Conservation (phyloP, 2,113 vertebrate genomes). For the Festucalex cinctus region DNA sequence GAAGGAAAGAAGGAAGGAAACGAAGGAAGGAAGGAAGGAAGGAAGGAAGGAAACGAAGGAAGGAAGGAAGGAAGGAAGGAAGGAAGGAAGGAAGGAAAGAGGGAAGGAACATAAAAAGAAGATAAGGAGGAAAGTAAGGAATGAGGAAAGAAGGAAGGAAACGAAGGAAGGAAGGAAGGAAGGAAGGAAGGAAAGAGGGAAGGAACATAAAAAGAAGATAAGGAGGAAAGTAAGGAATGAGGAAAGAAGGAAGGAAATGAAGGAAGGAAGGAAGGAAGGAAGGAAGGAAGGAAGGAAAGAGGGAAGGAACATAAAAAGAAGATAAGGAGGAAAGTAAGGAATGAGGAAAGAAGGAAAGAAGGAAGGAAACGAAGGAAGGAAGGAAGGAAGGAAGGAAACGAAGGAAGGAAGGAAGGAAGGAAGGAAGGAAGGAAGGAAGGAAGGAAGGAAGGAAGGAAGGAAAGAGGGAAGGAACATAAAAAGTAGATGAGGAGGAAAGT, state of each 20-base stretch:
- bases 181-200: background rate
- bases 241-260: background rate
- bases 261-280: background rate
- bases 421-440: background rate
- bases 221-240: background rate
- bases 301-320: too few species aligned
- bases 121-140: background rate
- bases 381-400: background rate
- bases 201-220: background rate
- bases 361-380: too few species aligned
- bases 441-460: background rate
- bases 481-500: background rate
- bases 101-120: background rate
- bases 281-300: background rate
- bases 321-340: too few species aligned
- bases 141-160: background rate
- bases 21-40: background rate
- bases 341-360: too few species aligned
- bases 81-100: background rate
- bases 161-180: background rate
- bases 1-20: background rate
- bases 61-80: background rate
- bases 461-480: background rate
- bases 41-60: background rate
- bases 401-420: background rate